Conservation (phyloP, 1,140 invertebrate genomes). For the Danaus plexippus region DNA sequence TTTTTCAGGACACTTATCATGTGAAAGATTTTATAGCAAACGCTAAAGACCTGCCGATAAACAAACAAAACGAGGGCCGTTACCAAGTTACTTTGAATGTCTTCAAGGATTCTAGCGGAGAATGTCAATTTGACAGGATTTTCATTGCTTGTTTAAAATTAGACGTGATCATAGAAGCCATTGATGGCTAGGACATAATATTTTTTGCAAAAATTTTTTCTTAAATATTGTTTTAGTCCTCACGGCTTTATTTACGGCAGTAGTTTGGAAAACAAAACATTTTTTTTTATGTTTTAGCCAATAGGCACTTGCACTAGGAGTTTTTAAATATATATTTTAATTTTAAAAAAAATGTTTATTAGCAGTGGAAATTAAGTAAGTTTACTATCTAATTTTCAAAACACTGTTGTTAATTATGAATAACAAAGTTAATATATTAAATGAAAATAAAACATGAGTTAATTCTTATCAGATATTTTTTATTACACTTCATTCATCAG, state of each 20-base stretch:
- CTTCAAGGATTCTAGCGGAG: slow-evolving; percentile 17
- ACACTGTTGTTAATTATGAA: no score
- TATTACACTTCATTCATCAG: slow-evolving; percentile 30
- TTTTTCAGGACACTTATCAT: slow-evolving; percentile 23
- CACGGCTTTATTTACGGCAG: slow-evolving; percentile 8
- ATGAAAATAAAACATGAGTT: neutral
- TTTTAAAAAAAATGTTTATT: no score
- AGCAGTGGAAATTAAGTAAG: no score
- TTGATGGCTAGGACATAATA: slow-evolving; percentile 2
- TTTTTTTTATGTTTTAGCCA: no score
- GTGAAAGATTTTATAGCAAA: slow-evolving; percentile 24
- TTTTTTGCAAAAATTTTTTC: slow-evolving; percentile 1
- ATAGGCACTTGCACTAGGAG: no score
- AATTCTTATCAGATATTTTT: neutral
- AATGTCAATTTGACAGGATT: slow-evolving; percentile 16
- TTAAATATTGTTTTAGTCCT: neutral
- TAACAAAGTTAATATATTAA: no score
- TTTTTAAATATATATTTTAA: no score
- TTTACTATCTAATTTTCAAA: no score
- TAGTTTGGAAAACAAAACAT: no score
- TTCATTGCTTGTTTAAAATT: slow-evolving; percentile 31
- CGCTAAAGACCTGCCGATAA: slow-evolving; percentile 27
- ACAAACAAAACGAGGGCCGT: slow-evolving; percentile 25
- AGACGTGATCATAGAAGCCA: slow-evolving; percentile 29
- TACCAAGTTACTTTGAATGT: slow-evolving; percentile 31